Conservation (phyloP, 92 coral and sea anemone genomes). For the Bergia puertoricense region DNA sequence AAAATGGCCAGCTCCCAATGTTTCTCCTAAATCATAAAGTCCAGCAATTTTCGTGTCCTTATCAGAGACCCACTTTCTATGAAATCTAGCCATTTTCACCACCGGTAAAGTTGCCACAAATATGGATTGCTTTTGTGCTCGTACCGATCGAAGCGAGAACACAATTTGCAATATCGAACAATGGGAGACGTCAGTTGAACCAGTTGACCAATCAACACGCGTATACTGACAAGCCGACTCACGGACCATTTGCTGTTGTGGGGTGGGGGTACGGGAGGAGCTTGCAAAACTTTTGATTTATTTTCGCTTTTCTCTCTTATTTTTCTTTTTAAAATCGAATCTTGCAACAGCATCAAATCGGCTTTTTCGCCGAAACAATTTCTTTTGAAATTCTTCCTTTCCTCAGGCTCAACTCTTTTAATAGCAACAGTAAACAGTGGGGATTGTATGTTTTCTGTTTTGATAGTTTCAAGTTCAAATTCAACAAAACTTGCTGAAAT, state of each 20-base stretch:
- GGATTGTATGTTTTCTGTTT: no score
- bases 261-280: no score
- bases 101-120: constrained; percentile 26
- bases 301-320: no score
- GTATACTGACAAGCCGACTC: constrained; percentile 20
- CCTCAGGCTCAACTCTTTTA: no score
- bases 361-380: no score
- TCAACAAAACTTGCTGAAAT: no score
- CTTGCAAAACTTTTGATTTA: no score
- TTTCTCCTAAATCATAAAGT: constrained; percentile 92
- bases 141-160: constrained; percentile 40
- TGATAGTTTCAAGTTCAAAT: no score
- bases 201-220: constrained; percentile 77
- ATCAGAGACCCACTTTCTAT: constrained; percentile 64
- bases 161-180: constrained; percentile 47
- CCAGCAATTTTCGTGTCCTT: constrained; percentile 95
- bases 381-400: no score
- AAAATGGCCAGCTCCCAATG: constrained; percentile 94
- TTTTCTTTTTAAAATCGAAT: no score
- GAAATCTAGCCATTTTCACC: constrained; percentile 78
- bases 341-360: no score
- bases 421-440: no score
- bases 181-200: constrained; percentile 74
- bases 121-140: constrained; percentile 20
- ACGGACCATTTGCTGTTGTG: background rate